Evolutionary conservation across 2,888 invertebrate species (phyloP).

Genomic region (Lobophora halterata): DNA sequence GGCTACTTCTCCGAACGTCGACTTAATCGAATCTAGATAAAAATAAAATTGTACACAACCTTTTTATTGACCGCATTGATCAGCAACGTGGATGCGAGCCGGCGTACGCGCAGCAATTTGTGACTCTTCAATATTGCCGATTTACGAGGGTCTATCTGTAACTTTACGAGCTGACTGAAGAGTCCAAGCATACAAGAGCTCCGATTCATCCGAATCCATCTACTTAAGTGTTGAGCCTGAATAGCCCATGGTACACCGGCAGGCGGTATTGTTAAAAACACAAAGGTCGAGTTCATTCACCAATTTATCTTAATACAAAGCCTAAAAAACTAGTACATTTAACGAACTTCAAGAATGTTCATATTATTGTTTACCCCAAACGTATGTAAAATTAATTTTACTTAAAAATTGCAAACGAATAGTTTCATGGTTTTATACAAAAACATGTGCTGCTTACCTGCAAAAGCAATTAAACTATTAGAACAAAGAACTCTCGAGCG

Average conservation of each 20-base stretch:
- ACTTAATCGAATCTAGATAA: conserved; percentile 5
- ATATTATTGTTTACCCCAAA: no score
- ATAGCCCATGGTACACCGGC: conserved; percentile 41
- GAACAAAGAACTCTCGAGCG: conserved; percentile 18
- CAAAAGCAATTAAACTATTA: conserved; percentile 22
- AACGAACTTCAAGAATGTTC: no score
- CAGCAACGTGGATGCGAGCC: conserved; percentile 57
- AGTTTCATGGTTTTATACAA: conserved; percentile 21
- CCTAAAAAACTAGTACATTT: no score
- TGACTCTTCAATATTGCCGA: conserved; percentile 62
- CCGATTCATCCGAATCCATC: no score
- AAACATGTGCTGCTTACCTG: conserved; percentile 3
- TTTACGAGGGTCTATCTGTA: conserved; percentile 70
- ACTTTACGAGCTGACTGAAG: conserved; percentile 66
- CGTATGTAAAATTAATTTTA: no score
- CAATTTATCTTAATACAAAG: no score
- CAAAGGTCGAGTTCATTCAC: no score
- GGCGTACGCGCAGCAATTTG: conserved; percentile 66
- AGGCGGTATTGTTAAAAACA: no score
- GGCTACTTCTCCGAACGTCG: background rate
- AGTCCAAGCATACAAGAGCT: conserved; percentile 53
- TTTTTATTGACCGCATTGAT: conserved; percentile 40
- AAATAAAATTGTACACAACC: conserved; percentile 18
- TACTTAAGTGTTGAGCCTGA: no score
- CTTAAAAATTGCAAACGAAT: no score